phyloP scores from a whole-genome alignment of 2,888 invertebrate genomes.

The Lutraria lutraria region DNA sequence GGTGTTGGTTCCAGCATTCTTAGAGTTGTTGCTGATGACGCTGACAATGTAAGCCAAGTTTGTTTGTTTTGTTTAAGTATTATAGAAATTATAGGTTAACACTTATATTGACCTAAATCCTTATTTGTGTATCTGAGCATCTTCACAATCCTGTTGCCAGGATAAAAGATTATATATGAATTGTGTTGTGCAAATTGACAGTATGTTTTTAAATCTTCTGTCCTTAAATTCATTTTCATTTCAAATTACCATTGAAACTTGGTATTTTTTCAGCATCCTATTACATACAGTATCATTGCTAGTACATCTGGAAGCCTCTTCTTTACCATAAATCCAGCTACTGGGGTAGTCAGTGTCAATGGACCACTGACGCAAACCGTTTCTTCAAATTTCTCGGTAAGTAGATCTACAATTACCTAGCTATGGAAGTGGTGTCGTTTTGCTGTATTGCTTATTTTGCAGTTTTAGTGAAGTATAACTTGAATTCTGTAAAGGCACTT shows the following conservation, averaged over 20 bases:
- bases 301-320: slow-evolving; percentile 74
- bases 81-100: no score
- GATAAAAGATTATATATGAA: no score
- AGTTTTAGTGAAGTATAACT: no score
- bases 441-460: no score
- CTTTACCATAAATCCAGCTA: slow-evolving; percentile 80
- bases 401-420: slow-evolving; percentile 17
- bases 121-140: no score
- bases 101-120: no score
- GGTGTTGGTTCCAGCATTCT: slow-evolving; percentile 65
- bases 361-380: slow-evolving; percentile 63
- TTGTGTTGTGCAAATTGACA: no score
- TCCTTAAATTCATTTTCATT: neutral
- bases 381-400: slow-evolving; percentile 72
- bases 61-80: no score
- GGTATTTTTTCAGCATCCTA: slow-evolving; percentile 69
- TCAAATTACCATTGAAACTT: neutral
- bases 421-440: no score
- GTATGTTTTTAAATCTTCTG: neutral
- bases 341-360: slow-evolving; percentile 76
- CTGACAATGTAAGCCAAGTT: slow-evolving; percentile 66
- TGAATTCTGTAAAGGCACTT: no score
- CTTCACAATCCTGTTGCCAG: no score
- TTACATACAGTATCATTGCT: slow-evolving; percentile 71
- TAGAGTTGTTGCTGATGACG: slow-evolving; percentile 73